phyloP scores from a whole-genome alignment of 2,888 invertebrate genomes.

The Hydroisotoma schaefferi region DNA sequence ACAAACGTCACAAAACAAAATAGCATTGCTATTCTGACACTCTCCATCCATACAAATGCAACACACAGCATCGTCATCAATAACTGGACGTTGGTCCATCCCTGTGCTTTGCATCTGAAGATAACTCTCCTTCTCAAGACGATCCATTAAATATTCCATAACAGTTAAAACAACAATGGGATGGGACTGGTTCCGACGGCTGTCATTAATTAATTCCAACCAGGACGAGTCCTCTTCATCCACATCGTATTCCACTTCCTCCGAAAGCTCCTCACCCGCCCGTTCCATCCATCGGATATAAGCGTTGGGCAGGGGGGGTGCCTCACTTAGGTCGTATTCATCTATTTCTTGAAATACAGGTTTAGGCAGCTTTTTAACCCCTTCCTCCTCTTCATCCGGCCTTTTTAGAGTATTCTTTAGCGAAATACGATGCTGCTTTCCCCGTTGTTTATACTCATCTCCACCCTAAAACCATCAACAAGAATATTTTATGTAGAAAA shows the following conservation, averaged over 20 bases:
- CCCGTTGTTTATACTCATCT: background rate
- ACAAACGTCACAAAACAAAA: slow-evolving; percentile 99
- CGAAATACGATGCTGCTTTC: background rate
- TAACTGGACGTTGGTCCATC: slow-evolving; percentile 65
- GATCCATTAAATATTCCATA: slow-evolving; percentile 93
- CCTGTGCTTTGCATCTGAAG: slow-evolving; percentile 61
- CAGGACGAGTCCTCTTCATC: slow-evolving; percentile 98
- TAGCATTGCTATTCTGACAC: slow-evolving; percentile 97
- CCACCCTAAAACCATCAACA: no score
- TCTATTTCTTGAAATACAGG: slow-evolving; percentile 68
- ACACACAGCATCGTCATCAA: slow-evolving; percentile 97
- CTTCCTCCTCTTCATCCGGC: slow-evolving; percentile 1
- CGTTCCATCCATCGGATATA: slow-evolving; percentile 79
- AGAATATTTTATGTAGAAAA: background rate
- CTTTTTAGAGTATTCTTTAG: background rate
- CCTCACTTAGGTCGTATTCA: slow-evolving; percentile 75
- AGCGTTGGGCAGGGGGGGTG: slow-evolving; percentile 78
- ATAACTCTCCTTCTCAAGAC: slow-evolving; percentile 95
- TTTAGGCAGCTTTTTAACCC: slow-evolving; percentile 61
- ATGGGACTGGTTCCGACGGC: slow-evolving; percentile 67
- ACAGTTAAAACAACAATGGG: slow-evolving; percentile 76
- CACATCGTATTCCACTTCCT: slow-evolving; percentile 65
- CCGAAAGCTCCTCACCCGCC: slow-evolving; percentile 88
- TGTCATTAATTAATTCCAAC: slow-evolving; percentile 83
- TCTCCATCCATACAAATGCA: slow-evolving; percentile 99